phyloP scores from a whole-genome alignment of 1,140 invertebrate species.

The Sarcophaga bullata region DNA sequence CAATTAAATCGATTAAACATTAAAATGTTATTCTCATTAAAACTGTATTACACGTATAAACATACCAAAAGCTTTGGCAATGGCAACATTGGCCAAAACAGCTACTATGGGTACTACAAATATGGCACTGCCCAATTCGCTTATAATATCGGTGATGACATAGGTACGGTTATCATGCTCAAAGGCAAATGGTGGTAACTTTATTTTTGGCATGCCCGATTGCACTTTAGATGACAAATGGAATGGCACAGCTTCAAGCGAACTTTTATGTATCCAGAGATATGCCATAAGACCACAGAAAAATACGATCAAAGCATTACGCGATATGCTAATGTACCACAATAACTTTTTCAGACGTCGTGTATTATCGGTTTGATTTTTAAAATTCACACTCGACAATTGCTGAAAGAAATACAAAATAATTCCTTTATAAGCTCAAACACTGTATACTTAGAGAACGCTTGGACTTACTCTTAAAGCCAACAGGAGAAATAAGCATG shows the following conservation, averaged over 20 bases:
- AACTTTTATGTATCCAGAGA: constrained; percentile 62
- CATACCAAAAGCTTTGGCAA: constrained; percentile 87
- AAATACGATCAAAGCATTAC: constrained; percentile 84
- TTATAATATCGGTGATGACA: constrained; percentile 73
- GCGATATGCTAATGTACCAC: constrained; percentile 80
- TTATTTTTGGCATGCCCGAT: constrained; percentile 73
- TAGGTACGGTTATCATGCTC: constrained; percentile 71
- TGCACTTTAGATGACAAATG: constrained; percentile 71
- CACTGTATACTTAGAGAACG: not conserved
- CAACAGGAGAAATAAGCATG: constrained; percentile 76
- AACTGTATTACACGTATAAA: constrained; percentile 47
- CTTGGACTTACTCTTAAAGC: constrained; percentile 73
- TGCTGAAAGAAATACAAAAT: constrained; percentile 46
- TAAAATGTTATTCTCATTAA: not conserved
- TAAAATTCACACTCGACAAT: constrained; percentile 58
- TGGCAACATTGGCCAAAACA: constrained; percentile 86
- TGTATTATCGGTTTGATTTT: constrained; percentile 62
- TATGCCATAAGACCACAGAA: constrained; percentile 75
- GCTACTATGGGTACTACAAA: constrained; percentile 82
- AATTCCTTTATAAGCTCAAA: constrained; percentile 7
- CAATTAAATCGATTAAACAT: not conserved
- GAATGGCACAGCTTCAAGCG: constrained; percentile 55
- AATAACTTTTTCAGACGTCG: constrained; percentile 71
- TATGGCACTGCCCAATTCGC: constrained; percentile 76
- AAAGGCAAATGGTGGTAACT: constrained; percentile 74